phyloP scores from a whole-genome alignment of 92 coral and sea anemone species.

The Heliopora coerulea region DNA sequence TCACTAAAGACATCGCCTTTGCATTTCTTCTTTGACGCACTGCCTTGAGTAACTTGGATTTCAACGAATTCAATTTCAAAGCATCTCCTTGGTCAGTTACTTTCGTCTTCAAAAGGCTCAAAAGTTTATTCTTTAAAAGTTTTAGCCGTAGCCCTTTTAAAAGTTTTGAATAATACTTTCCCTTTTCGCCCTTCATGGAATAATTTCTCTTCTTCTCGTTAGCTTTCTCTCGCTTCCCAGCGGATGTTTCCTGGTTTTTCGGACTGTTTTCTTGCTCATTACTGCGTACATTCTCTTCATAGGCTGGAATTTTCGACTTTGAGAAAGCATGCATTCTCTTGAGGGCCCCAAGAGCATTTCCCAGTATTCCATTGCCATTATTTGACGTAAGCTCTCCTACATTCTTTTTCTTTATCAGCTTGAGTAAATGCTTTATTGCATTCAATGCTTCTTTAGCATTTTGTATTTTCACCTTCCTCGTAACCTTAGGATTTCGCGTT shows the following conservation, averaged over 20 bases:
- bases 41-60: neutral
- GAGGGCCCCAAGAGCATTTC: no score
- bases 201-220: neutral
- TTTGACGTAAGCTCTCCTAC: neutral
- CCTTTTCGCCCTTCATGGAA: neutral
- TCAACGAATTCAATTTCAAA: neutral
- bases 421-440: slow-evolving; percentile 25
- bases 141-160: slow-evolving; percentile 7
- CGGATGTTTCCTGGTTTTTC: neutral
- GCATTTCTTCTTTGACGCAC: neutral
- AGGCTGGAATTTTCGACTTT: neutral
- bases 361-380: neutral
- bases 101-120: slow-evolving; percentile 22
- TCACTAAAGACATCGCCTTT: neutral
- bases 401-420: slow-evolving; percentile 16
- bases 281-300: no score
- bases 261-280: neutral
- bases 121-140: slow-evolving; percentile 6
- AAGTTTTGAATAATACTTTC: slow-evolving; percentile 5
- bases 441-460: slow-evolving; percentile 34
- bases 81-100: neutral
- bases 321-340: neutral
- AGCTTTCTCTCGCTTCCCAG: neutral
- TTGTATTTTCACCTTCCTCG: slow-evolving; percentile 14
- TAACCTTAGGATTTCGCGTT: slow-evolving; percentile 18